Evolutionary conservation across 1,140 invertebrate species (phyloP).

Genomic region (Chrysoperla carnea): DNA sequence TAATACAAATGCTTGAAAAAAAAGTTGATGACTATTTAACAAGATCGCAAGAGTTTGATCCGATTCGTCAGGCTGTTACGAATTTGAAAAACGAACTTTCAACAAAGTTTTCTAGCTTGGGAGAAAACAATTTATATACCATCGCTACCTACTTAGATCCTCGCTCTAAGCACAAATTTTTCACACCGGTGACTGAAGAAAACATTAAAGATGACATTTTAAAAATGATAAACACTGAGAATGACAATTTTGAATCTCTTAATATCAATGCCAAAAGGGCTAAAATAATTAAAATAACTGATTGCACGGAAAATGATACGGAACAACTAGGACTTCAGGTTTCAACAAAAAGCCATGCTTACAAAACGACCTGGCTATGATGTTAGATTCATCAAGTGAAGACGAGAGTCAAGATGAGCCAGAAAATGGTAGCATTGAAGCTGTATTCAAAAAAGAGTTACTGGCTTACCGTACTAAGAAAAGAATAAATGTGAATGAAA

Average conservation of each 20-base stretch:
- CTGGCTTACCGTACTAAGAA: slow-evolving; percentile 4
- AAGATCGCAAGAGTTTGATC: too few species aligned
- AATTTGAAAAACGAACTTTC: too few species aligned
- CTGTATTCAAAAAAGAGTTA: too few species aligned
- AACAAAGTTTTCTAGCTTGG: too few species aligned
- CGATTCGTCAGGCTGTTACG: too few species aligned
- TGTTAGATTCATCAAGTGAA: slow-evolving; percentile 6
- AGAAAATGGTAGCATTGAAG: too few species aligned
- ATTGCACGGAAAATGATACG: slow-evolving; percentile 2
- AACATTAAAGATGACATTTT: slow-evolving; percentile 12
- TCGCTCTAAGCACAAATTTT: too few species aligned
- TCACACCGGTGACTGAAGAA: slow-evolving; percentile 9
- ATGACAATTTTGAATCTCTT: neutral
- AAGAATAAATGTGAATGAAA: slow-evolving; percentile 9
- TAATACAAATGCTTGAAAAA: too few species aligned
- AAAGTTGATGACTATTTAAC: too few species aligned
- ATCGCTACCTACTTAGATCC: too few species aligned
- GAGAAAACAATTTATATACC: too few species aligned
- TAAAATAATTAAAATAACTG: slow-evolving; percentile 3
- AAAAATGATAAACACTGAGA: slow-evolving; percentile 4
- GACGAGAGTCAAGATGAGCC: slow-evolving; percentile 5
- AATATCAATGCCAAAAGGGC: slow-evolving; percentile 1
- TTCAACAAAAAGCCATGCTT: slow-evolving; percentile 6
- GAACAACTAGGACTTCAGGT: slow-evolving; percentile 6
- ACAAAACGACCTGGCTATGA: slow-evolving; percentile 6